Evolutionary conservation across 2,888 invertebrate species (phyloP).

Genomic region (Plutella xylostella): DNA sequence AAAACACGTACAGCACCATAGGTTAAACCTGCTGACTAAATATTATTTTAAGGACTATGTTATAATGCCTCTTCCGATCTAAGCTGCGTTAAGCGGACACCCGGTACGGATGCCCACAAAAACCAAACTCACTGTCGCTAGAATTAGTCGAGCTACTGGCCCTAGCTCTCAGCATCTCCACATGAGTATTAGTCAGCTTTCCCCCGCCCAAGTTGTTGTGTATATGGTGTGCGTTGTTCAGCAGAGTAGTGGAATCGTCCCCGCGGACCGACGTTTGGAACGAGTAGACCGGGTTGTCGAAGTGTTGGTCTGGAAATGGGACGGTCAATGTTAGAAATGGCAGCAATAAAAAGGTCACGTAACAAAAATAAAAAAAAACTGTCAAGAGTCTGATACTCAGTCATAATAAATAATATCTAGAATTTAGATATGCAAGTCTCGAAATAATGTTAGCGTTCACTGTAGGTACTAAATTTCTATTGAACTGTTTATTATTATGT

Average conservation of each 20-base stretch:
- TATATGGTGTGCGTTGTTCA: conserved; percentile 68
- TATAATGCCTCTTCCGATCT: too few species aligned
- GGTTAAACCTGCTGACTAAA: too few species aligned
- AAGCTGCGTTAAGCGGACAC: not conserved
- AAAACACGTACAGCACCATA: too few species aligned
- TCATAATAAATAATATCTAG: too few species aligned
- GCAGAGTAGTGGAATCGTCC: conserved; percentile 66
- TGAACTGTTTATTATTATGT: too few species aligned
- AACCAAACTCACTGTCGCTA: conserved; percentile 41
- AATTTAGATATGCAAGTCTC: too few species aligned
- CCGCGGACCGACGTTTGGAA: conserved; percentile 70
- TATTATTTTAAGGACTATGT: too few species aligned
- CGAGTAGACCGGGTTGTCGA: conserved; percentile 93
- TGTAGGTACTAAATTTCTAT: too few species aligned
- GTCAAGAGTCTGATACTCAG: too few species aligned
- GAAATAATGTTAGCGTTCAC: too few species aligned
- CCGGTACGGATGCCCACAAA: not conserved
- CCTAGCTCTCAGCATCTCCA: conserved; percentile 68
- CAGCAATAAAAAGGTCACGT: too few species aligned
- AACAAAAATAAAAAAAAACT: too few species aligned
- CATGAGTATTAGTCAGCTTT: conserved; percentile 70
- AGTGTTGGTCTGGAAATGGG: conserved; percentile 76
- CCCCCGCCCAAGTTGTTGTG: conserved; percentile 67
- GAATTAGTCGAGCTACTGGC: conserved; percentile 64
- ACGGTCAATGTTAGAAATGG: not conserved